Percentiles rank a stretch among this genome's conserved stretches.
Evolutionary conservation across 1,140 invertebrate genomes (phyloP).

Genomic region (Pteromalus puparum): DNA sequence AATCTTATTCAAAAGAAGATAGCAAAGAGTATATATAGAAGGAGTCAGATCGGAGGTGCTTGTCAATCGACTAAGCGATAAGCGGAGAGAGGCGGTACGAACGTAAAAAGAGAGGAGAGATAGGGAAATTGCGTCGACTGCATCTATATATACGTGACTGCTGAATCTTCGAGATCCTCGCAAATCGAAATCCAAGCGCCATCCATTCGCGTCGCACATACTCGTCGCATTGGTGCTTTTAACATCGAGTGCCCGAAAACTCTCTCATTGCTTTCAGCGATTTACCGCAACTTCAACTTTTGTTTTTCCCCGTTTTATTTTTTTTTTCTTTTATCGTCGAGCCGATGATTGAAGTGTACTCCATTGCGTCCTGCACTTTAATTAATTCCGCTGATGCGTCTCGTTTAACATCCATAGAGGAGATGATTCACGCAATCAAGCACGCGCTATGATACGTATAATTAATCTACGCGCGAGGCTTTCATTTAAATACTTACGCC

Average conservation of each 20-base stretch:
- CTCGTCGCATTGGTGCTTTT: neutral
- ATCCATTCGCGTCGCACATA: constrained; percentile 5
- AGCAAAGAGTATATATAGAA: too few relatives aligned
- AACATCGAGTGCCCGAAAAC: neutral
- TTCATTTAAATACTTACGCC: too few relatives aligned
- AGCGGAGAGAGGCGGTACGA: neutral
- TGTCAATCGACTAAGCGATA: neutral
- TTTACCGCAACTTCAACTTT: neutral
- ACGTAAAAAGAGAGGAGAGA: neutral
- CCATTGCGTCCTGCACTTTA: too few relatives aligned
- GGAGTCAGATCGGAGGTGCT: neutral
- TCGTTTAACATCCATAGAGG: too few relatives aligned
- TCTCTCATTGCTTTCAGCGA: neutral
- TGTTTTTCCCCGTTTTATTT: neutral
- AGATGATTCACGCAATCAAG: too few relatives aligned
- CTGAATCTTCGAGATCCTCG: neutral
- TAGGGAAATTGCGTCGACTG: constrained; percentile 16
- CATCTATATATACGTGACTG: neutral
- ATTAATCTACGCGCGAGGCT: too few relatives aligned
- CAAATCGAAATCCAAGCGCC: constrained; percentile 20
- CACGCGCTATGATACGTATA: too few relatives aligned
- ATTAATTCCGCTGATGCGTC: too few relatives aligned
- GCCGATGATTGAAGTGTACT: too few relatives aligned
- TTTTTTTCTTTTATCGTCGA: neutral
- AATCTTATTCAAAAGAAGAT: too few relatives aligned